phyloP scores from a whole-genome alignment of 2,797 vertebrate genomes.

The Crenuchus spilurus region DNA sequence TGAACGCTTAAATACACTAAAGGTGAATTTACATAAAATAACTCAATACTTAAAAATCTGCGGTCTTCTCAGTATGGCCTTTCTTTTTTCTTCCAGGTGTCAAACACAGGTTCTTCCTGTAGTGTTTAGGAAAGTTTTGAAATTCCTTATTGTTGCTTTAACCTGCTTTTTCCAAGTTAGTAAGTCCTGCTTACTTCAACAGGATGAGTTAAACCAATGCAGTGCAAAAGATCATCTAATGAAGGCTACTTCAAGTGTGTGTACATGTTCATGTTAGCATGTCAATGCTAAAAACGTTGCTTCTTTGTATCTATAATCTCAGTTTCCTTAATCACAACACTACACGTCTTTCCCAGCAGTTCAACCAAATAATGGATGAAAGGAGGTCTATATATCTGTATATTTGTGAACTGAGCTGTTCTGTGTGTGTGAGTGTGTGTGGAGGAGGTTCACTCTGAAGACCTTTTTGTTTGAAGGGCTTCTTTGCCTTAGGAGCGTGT shows the following conservation, averaged over 20 bases:
- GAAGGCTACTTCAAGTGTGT: conserved; percentile 26
- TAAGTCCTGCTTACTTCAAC: conserved; percentile 7
- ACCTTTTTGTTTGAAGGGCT: conserved; percentile 61
- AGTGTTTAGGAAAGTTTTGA: not conserved
- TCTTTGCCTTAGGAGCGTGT: conserved; percentile 58
- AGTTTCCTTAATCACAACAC: conserved; percentile 51
- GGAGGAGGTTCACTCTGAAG: conserved; percentile 59
- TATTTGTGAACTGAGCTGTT: conserved; percentile 47
- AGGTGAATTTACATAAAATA: too few species aligned
- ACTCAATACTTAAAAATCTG: too few species aligned
- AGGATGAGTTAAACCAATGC: conserved; percentile 10
- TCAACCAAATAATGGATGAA: conserved; percentile 72
- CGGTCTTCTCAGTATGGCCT: too few species aligned
- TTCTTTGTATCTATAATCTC: conserved; percentile 28
- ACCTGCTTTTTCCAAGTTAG: conserved; percentile 5
- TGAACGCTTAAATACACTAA: too few species aligned
- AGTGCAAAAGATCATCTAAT: conserved; percentile 22
- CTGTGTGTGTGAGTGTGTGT: conserved; percentile 30
- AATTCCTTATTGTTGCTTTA: conserved; percentile 31
- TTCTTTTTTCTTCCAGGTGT: too few species aligned
- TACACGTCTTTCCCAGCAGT: conserved; percentile 65
- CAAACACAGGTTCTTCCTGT: not conserved
- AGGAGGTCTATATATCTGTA: conserved; percentile 48
- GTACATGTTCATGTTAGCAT: conserved; percentile 8
- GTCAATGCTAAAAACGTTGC: conserved; percentile 33